Conservation (phyloP, 1,140 invertebrate species). For the Capitella teleta region DNA sequence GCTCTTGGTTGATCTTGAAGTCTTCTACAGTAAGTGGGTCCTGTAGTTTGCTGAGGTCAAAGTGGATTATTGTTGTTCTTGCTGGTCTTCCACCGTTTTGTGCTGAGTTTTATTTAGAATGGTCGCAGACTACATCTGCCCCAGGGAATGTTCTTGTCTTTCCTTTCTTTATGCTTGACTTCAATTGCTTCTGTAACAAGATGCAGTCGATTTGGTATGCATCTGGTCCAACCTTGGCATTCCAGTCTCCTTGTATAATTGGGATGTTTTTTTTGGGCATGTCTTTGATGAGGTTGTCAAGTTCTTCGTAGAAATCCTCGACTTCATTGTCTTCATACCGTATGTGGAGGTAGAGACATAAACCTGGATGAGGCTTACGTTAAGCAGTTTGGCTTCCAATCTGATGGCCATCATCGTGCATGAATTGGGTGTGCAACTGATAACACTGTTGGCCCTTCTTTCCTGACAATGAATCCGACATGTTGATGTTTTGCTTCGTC, state of each 20-base stretch:
- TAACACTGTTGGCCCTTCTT: neutral
- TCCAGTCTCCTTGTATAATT: no score
- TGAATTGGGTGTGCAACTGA: neutral
- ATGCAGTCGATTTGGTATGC: conserved; percentile 15
- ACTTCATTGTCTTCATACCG: conserved; percentile 6
- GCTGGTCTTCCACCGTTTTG: no score
- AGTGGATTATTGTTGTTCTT: no score
- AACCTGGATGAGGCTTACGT: conserved; percentile 8
- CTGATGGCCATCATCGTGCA: neutral
- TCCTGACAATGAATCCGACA: neutral
- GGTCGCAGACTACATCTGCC: no score
- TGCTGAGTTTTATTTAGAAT: no score
- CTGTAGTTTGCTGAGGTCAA: no score
- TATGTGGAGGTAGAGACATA: conserved; percentile 7
- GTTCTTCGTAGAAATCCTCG: conserved; percentile 1
- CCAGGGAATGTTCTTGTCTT: conserved; percentile 8
- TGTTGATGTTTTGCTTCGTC: neutral
- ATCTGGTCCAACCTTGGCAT: no score
- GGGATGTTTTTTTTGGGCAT: conserved; percentile 11
- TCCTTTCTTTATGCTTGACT: conserved; percentile 13
- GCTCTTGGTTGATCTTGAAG: no score
- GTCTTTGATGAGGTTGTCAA: conserved; percentile 2
- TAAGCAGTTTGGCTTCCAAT: conserved; percentile 3
- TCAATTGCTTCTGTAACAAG: conserved; percentile 11
- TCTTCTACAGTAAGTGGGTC: no score